Evolutionary conservation across 2,113 vertebrate species (phyloP).

Genomic region (Rattus rattus): DNA sequence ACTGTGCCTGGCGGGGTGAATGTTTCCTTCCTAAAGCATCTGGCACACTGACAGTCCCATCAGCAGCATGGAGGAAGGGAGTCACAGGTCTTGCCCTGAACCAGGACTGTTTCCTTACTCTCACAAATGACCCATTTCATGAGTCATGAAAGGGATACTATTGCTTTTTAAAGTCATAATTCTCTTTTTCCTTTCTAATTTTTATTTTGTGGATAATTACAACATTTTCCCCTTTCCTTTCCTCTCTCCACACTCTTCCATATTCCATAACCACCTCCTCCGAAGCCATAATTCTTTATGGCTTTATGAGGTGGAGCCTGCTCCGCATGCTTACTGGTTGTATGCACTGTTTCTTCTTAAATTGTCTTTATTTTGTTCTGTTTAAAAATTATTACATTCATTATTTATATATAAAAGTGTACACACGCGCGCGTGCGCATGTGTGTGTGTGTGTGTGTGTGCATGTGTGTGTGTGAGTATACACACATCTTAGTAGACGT

Average conservation of each 20-base stretch:
- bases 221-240: too few relatives aligned
- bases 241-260: too few relatives aligned
- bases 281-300: not conserved
- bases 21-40: not conserved
- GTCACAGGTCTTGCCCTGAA: not conserved
- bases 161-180: not conserved
- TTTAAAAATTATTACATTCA: not conserved
- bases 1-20: not conserved
- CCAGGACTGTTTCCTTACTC: not conserved
- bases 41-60: not conserved
- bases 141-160: not conserved
- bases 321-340: not conserved
- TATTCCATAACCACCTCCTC: too few relatives aligned
- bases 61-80: not conserved
- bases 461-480: not conserved
- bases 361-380: constrained; percentile 23
- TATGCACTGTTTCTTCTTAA: not conserved
- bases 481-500: not conserved
- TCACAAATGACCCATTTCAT: not conserved
- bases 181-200: not conserved
- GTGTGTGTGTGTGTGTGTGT: not conserved
- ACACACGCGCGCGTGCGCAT: too few relatives aligned
- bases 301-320: not conserved
- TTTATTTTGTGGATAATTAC: too few relatives aligned
- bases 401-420: not conserved